These are phyloP conservation scores for Philhelius pedissequus DNA, from an alignment of 2,888 invertebrate species.

Conservation along the genomic window DNA sequence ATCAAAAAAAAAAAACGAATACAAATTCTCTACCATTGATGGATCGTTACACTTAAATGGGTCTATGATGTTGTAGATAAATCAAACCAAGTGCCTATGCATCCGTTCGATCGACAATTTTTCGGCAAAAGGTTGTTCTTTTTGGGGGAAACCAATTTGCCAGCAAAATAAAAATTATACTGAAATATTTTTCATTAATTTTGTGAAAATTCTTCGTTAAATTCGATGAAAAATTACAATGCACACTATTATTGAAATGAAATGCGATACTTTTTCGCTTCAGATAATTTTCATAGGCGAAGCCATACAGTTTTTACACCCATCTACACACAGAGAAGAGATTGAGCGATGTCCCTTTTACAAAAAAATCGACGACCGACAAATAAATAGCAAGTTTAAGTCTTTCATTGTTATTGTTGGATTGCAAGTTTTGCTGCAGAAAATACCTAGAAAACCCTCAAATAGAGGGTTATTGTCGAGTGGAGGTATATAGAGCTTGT, in stretches of 20 bases:
- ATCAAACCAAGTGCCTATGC: constrained; percentile 12
- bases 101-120: constrained; percentile 13
- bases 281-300: constrained; percentile 27
- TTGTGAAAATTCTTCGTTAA: constrained; percentile 30
- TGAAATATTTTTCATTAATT: constrained; percentile 29
- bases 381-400: constrained; percentile 11
- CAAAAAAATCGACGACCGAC: background rate
- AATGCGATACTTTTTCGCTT: constrained; percentile 58
- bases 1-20: constrained; percentile 18
- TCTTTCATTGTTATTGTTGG: background rate
- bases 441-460: background rate
- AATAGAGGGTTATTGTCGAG: background rate
- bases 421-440: background rate
- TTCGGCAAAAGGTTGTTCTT: constrained; percentile 20
- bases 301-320: constrained; percentile 44
- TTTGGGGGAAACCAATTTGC: constrained; percentile 30
- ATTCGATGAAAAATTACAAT: constrained; percentile 55
- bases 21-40: constrained; percentile 47
- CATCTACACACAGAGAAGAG: background rate
- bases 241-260: constrained; percentile 49
- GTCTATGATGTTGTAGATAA: constrained; percentile 36
- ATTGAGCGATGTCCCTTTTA: constrained; percentile 19
- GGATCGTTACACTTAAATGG: constrained; percentile 57
- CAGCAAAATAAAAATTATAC: background rate
- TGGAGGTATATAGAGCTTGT: background rate